Evolutionary conservation across 1,140 invertebrate genomes (phyloP), one percentile per base, ranked within the genome.

Genomic region (Mylabris phalerata): DNA sequence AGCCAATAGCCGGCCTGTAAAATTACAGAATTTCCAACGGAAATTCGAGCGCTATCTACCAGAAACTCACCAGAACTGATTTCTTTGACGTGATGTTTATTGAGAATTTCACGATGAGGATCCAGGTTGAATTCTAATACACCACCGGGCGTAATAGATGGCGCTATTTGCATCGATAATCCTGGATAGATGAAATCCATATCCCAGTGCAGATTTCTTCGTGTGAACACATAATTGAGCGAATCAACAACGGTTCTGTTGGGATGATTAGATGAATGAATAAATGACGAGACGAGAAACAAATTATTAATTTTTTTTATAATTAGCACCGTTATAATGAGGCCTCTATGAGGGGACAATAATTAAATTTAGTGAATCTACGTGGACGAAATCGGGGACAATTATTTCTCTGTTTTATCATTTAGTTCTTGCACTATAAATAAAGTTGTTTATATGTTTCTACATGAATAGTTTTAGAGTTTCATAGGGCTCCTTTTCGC

Each of bases 121-220:
- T 87, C 84, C 60, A 90, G 70, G 3, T 83, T 80, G 66, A 90
- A 89, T 68, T 89, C 85, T n/a, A 89, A 72, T 26, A 87, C 72
- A 39, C 87, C 87, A 58, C 61, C 65, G 61, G 78, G 70, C 75
- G 82, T 74, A 1, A 79, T 59, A 50, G 77, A 81, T 32, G 87
- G 87, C 6, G 85, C 85, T 44, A 88, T 81, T 50, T 80, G 79
- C 77, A 89, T 83, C 43, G 79, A 77, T 5, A 89, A 64, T 3
- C 87, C 87, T 0, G 87, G 87, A 71, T 88, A 86, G 2, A 89
- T 27, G 6, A 69, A 77, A 56, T 82, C 79, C 67, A 90, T 76
- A 56, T 87, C 84, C 85, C 85, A 90, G 62, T 82, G 83, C 48
- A 89, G 66, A 38, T 82, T 83, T n/a, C 87, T 77, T 55, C 82